A percentile compares a stretch with the other conserved stretches of the same genome.
Evolutionary conservation across 2,888 invertebrate species (phyloP).

Genomic region (Orthonevra nobilis): DNA sequence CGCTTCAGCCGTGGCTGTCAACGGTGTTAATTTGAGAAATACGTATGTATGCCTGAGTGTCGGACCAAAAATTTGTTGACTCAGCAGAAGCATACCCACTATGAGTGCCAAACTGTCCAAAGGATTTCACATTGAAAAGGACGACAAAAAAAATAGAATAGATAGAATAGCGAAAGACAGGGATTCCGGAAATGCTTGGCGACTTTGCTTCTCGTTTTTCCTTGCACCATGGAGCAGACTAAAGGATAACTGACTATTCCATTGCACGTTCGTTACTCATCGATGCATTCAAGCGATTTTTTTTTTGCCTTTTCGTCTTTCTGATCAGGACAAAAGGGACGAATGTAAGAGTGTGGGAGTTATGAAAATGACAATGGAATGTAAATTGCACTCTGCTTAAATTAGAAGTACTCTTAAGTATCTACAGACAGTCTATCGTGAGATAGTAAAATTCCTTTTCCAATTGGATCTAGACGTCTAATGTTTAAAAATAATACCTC

Average conservation of each 20-base stretch:
- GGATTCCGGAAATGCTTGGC: slow-evolving; percentile 20
- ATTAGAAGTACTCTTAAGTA: not conserved
- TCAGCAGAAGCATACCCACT: slow-evolving; percentile 1
- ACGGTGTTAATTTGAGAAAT: slow-evolving; percentile 61
- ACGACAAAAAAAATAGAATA: not conserved
- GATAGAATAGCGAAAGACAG: too few species aligned
- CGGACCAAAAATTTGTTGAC: slow-evolving; percentile 27
- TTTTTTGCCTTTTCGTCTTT: not conserved
- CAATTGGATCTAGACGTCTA: slow-evolving; percentile 31
- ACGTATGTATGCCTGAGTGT: slow-evolving; percentile 20
- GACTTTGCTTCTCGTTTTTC: not conserved
- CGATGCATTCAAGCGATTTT: not conserved
- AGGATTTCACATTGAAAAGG: slow-evolving; percentile 4
- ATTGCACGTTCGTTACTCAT: slow-evolving; percentile 1
- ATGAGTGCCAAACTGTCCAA: slow-evolving; percentile 4
- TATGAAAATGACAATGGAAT: slow-evolving; percentile 31
- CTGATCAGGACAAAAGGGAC: not conserved
- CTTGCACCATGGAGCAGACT: not conserved
- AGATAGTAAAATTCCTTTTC: slow-evolving; percentile 5
- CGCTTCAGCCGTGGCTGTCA: slow-evolving; percentile 46
- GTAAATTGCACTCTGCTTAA: slow-evolving; percentile 6
- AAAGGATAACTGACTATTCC: not conserved
- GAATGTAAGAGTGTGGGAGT: slow-evolving; percentile 14
- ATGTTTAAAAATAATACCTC: slow-evolving; percentile 18
- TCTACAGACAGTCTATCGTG: slow-evolving; percentile 6